A percentile compares a stretch with the other conserved stretches of the same genome.
These are phyloP conservation scores for Plutomurus gul DNA, from an alignment of 1,140 invertebrate genomes.

Conservation along the genomic window DNA sequence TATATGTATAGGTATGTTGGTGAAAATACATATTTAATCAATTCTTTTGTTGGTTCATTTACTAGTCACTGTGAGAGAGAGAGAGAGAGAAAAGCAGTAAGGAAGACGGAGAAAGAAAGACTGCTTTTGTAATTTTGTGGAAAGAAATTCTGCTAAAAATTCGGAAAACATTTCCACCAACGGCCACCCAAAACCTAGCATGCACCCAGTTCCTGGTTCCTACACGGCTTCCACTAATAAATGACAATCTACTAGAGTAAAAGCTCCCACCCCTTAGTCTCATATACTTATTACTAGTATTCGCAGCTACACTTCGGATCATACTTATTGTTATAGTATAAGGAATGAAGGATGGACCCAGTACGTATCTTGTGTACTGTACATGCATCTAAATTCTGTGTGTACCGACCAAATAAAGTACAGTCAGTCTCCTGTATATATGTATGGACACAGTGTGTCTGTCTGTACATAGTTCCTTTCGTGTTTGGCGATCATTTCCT, in stretches of 20 bases:
- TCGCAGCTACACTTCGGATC: no score
- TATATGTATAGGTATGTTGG: neutral
- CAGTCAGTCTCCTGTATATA: no score
- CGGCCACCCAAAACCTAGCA: no score
- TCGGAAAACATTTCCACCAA: neutral
- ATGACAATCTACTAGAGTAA: slow-evolving; percentile 16
- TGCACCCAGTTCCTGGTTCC: no score
- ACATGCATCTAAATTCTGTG: no score
- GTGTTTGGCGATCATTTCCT: slow-evolving; percentile 23
- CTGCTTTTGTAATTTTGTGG: slow-evolving; percentile 1
- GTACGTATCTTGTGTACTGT: neutral
- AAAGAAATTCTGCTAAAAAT: slow-evolving; percentile 21
- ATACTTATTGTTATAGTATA: neutral
- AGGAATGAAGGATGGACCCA: neutral
- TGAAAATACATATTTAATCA: neutral
- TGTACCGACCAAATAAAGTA: no score
- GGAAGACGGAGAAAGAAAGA: neutral
- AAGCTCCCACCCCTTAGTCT: slow-evolving; percentile 7
- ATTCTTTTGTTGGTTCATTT: slow-evolving; percentile 10
- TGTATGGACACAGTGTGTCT: no score
- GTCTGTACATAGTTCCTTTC: slow-evolving; percentile 1
- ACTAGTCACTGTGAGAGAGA: no score
- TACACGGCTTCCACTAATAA: neutral
- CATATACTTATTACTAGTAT: no score
- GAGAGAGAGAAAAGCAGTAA: neutral